These are phyloP conservation scores for Leucania comma DNA, from an alignment of 2,888 invertebrate genomes.

Conservation along the genomic window DNA sequence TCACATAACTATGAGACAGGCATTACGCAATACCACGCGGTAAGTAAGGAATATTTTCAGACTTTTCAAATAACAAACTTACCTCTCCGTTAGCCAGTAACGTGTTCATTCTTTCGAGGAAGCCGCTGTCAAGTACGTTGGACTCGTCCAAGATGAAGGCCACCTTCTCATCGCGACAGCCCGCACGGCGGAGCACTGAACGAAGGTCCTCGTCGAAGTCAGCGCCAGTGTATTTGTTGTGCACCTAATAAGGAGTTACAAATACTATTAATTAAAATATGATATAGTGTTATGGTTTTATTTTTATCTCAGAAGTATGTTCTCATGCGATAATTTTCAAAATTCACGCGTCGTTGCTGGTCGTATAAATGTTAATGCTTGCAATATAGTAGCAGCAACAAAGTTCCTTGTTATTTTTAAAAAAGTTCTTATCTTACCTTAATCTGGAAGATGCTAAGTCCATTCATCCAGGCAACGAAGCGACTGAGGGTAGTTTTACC, in stretches of 20 bases:
- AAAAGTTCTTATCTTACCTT: conserved; percentile 91
- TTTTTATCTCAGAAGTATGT: too few species aligned
- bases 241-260: conserved; percentile 91
- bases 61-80: conserved; percentile 8
- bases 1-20: too few species aligned
- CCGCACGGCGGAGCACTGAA: conserved; percentile 95
- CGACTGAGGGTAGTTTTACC: conserved; percentile 99
- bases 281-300: too few species aligned
- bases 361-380: too few species aligned
- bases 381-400: too few species aligned
- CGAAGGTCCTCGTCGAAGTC: conserved; percentile 99
- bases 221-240: conserved; percentile 99
- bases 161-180: conserved; percentile 99
- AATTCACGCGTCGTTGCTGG: too few species aligned
- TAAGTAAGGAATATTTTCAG: too few species aligned
- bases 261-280: too few species aligned
- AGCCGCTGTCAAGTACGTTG: conserved; percentile 99
- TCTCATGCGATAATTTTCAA: too few species aligned
- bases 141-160: conserved; percentile 99
- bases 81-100: conserved; percentile 99
- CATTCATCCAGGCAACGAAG: conserved; percentile 99
- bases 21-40: too few species aligned
- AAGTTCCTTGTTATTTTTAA: background rate
- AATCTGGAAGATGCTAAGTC: conserved; percentile 99
- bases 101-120: conserved; percentile 99